A percentile compares a stretch with the other conserved stretches of the same genome.
Evolutionary conservation across 2,888 invertebrate genomes (phyloP).

Genomic region (Adineta ricciae): DNA sequence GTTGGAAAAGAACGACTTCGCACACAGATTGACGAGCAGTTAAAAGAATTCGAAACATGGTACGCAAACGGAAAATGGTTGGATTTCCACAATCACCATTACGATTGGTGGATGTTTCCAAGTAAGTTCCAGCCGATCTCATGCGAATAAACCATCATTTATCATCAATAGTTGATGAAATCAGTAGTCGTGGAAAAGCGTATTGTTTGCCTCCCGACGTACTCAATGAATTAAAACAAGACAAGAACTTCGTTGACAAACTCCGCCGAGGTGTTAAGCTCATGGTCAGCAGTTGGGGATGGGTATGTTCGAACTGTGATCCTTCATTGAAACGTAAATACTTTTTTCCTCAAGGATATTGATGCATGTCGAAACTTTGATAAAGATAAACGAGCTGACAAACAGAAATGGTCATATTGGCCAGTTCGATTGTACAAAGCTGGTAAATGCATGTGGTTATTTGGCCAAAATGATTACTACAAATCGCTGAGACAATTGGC

Average conservation of each 20-base stretch:
- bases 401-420: conserved; percentile 8
- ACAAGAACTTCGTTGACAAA: neutral
- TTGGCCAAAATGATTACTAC: neutral
- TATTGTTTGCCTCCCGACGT: neutral
- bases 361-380: neutral
- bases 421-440: conserved; percentile 2
- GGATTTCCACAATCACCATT: neutral
- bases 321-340: too few relatives aligned
- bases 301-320: neutral
- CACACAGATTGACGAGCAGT: neutral
- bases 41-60: neutral
- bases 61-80: neutral
- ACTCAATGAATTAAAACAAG: neutral
- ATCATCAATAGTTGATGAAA: conserved; percentile 16
- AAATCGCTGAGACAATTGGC: neutral
- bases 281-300: neutral
- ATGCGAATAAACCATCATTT: neutral
- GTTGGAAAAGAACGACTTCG: neutral
- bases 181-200: neutral
- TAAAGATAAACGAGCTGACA: neutral
- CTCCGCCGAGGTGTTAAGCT: neutral
- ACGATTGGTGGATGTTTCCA: conserved; percentile 21
- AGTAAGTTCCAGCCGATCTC: neutral
- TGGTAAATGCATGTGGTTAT: conserved; percentile 13
- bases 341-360: neutral